Conservation (phyloP, 2,113 vertebrate genomes). For the Rhagologus leucostigma region DNA sequence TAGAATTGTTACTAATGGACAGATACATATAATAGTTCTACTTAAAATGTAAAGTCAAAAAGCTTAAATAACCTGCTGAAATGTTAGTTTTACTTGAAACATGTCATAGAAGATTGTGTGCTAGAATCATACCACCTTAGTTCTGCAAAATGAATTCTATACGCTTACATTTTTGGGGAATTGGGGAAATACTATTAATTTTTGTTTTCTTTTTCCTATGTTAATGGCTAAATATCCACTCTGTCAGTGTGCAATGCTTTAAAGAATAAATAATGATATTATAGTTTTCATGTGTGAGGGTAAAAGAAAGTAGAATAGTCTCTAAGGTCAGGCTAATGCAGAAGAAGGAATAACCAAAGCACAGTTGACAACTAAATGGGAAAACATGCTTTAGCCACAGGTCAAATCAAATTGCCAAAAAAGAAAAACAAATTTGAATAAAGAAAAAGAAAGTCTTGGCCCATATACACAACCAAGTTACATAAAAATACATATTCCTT, state of each 20-base stretch:
- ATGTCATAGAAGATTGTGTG: background rate
- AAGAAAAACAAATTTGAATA: background rate
- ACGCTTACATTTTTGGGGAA: background rate
- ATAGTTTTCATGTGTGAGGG: background rate
- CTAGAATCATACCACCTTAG: background rate
- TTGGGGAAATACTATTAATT: background rate
- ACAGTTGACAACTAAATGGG: background rate
- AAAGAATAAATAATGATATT: background rate
- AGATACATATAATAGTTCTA: background rate
- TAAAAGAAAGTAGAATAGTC: background rate
- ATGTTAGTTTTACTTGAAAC: background rate
- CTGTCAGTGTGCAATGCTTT: background rate
- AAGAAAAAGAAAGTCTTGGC: background rate
- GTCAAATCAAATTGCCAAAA: background rate
- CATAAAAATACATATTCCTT: background rate
- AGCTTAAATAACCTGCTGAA: background rate
- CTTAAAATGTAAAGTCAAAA: background rate
- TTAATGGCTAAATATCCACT: background rate
- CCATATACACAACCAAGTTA: background rate
- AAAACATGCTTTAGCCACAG: background rate
- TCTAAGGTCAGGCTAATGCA: background rate
- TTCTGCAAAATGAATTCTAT: background rate
- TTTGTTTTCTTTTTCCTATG: background rate
- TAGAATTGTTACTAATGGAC: background rate
- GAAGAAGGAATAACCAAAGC: background rate